Base-by-base conservation (phyloP, 2,888 invertebrate genomes). In the Drosophila crucigera region DNA sequence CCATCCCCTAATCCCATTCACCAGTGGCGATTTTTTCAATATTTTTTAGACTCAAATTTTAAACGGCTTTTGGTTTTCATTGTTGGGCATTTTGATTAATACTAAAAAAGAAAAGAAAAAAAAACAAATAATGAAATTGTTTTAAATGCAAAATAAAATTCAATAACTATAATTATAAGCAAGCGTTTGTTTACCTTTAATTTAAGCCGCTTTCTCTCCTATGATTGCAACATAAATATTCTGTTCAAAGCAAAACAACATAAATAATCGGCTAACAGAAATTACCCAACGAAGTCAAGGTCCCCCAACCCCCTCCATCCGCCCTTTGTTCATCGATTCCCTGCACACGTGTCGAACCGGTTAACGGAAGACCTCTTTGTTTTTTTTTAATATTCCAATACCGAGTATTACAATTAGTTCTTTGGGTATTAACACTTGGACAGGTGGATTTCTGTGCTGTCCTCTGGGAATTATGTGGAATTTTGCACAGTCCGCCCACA, bases 31-130 rank as follows among this genome's bases (percentile, higher is more conserved):
- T 30, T 16, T 54, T 47, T 47, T 77, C 77, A 62, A 73, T 56
- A 37, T 58, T 65, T 69, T 68, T 64, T 76, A 76, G 69, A 67
- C 41, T 68, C 65, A 54, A 68, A 28, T 55, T 76, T 73, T 75
- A 58, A n/a, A 65, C 59, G 74, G 86, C 86, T 83, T 47, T 79
- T 79, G 84, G 85, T 86, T 86, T 73, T 74, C 54, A 86, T 89
- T 84, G 84, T 84, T 84, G 82, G 89, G 79, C 84, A 81, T 85
- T 47, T 47, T 81, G 55, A 83, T 73, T 68, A 79, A 60, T 68
- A 73, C 68, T 73, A 77, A 70, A 73, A 47, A 25, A 6, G 49
- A 47, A 76, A 41, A 49, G 35, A 16, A 35, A 58, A 52, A 7
- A 30, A 52, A 7, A 30, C 65, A 19, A 35, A 28, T 53, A 52